phyloP scores from a whole-genome alignment of 2,888 invertebrate species.

The Drosophila limbata region DNA sequence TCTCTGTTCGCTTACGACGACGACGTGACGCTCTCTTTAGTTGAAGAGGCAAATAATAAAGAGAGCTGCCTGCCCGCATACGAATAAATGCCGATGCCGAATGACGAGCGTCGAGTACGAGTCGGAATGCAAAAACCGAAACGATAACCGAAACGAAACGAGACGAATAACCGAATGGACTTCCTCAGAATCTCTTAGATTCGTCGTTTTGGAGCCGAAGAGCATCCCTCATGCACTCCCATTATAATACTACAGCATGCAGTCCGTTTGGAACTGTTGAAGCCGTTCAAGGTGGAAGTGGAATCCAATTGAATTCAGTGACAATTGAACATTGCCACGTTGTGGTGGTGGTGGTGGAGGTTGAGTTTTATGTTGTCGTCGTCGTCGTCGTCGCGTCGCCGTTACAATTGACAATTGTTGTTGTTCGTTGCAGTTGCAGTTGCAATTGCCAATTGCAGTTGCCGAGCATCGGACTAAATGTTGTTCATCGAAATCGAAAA shows the following conservation, averaged over 20 bases:
- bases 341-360: slow-evolving; percentile 58
- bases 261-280: slow-evolving; percentile 27
- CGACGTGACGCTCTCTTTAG: slow-evolving; percentile 28
- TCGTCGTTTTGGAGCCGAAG: slow-evolving; percentile 29
- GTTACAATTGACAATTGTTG: slow-evolving; percentile 32
- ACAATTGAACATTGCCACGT: slow-evolving; percentile 73
- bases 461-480: not conserved
- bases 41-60: slow-evolving; percentile 29
- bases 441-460: slow-evolving; percentile 3
- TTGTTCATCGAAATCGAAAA: not conserved
- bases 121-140: slow-evolving; percentile 1
- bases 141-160: slow-evolving; percentile 4
- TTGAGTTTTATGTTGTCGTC: slow-evolving; percentile 22
- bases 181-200: slow-evolving; percentile 36
- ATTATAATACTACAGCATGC: slow-evolving; percentile 2
- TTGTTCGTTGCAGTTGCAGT: not conserved
- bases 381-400: slow-evolving; percentile 15
- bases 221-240: slow-evolving; percentile 40
- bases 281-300: slow-evolving; percentile 44
- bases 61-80: slow-evolving; percentile 13
- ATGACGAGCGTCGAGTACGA: not conserved
- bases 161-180: slow-evolving; percentile 13
- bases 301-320: slow-evolving; percentile 64
- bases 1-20: not conserved
- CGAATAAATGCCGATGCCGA: not conserved